A percentile compares a stretch with the other conserved stretches of the same genome.
phyloP scores from a whole-genome alignment of 2,888 invertebrate species.

The Prenolepis imparis region DNA sequence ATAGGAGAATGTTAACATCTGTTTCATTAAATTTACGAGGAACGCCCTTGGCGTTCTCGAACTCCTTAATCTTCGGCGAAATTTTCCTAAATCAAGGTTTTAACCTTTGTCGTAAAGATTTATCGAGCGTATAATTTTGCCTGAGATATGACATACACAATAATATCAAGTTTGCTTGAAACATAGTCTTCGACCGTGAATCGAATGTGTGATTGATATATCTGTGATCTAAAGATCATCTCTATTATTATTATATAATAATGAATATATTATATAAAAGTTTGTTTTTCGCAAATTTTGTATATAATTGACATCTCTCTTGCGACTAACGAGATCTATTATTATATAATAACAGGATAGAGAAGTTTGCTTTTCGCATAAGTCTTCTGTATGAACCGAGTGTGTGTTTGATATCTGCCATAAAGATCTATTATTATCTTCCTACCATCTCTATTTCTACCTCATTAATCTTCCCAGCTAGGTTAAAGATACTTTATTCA shows the following conservation, averaged over 20 bases:
- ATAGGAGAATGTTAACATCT: background rate
- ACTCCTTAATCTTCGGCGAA: background rate
- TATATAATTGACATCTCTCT: background rate
- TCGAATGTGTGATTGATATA: background rate
- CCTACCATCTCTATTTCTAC: background rate
- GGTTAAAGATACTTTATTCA: background rate
- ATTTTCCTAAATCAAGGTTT: background rate
- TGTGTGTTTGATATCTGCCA: background rate
- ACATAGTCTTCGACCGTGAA: too few species aligned
- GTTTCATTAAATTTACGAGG: constrained; percentile 16
- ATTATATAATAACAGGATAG: background rate
- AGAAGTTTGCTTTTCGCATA: background rate
- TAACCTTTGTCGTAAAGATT: background rate
- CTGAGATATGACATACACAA: background rate
- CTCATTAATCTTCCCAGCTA: background rate
- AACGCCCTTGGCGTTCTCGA: background rate
- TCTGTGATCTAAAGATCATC: background rate
- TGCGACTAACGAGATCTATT: background rate
- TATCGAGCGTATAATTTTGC: background rate
- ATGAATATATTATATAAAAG: background rate
- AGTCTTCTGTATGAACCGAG: background rate
- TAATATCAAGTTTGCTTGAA: background rate
- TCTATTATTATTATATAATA: background rate
- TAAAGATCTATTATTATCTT: background rate
- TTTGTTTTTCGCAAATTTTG: too few species aligned